These are phyloP conservation scores for Himalopsyche phryganea DNA, from an alignment of 1,140 invertebrate genomes.

Conservation along the genomic window DNA sequence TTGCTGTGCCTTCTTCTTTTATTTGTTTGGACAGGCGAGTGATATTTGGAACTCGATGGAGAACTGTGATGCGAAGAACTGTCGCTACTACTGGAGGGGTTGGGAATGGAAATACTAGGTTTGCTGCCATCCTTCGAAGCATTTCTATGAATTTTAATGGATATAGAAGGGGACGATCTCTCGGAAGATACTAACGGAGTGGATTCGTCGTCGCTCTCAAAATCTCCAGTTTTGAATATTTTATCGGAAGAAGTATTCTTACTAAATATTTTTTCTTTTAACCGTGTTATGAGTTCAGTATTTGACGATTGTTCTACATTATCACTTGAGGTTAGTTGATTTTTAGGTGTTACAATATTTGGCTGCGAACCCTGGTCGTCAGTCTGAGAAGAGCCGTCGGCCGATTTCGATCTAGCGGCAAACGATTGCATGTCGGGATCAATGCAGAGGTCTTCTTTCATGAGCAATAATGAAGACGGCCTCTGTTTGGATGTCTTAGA, in stretches of 20 bases:
- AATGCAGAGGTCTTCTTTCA: slow-evolving; percentile 13
- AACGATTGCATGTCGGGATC: slow-evolving; percentile 10
- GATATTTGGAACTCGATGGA: slow-evolving; percentile 12
- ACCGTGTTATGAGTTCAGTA: slow-evolving; percentile 41
- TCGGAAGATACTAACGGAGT: slow-evolving; percentile 56
- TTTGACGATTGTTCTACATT: slow-evolving; percentile 3
- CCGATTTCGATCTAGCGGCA: slow-evolving; percentile 25
- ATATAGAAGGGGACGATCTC: slow-evolving; percentile 26
- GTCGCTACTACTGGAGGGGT: slow-evolving; percentile 13
- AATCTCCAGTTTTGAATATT: slow-evolving; percentile 35
- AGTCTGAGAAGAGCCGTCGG: slow-evolving; percentile 7
- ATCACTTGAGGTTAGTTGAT: background rate
- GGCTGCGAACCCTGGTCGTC: slow-evolving; percentile 37
- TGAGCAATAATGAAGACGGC: slow-evolving; percentile 40
- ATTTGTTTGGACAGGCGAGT: slow-evolving; percentile 15
- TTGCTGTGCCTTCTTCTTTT: slow-evolving; percentile 10
- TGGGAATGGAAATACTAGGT: background rate
- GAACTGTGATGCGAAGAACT: slow-evolving; percentile 21
- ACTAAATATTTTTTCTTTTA: slow-evolving; percentile 45
- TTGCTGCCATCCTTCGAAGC: slow-evolving; percentile 15
- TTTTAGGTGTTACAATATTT: slow-evolving; percentile 33
- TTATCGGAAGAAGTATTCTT: slow-evolving; percentile 40
- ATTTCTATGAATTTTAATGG: slow-evolving; percentile 20
- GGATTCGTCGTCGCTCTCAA: slow-evolving; percentile 59
- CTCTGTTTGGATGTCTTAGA: slow-evolving; percentile 23